Evolutionary conservation across 2,113 vertebrate genomes (phyloP).

Genomic region (Pycnonotus jocosus): DNA sequence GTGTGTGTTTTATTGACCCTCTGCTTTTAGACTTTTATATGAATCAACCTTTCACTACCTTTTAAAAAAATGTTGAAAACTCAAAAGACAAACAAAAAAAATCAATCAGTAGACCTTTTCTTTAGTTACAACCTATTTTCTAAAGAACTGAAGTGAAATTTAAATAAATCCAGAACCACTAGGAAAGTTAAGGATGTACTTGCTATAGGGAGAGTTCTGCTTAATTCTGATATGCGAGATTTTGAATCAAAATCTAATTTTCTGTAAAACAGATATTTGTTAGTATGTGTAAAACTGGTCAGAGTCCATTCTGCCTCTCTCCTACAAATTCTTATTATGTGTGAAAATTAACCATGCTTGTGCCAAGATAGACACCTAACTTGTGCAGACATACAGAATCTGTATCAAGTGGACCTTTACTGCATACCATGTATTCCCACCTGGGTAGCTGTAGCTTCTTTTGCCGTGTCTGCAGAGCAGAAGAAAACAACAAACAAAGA

Average conservation of each 20-base stretch:
- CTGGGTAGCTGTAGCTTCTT: background rate
- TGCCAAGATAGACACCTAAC: background rate
- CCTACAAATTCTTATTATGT: background rate
- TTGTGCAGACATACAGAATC: background rate
- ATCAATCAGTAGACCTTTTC: background rate
- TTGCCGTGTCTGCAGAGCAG: background rate
- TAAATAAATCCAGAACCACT: background rate
- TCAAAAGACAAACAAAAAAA: background rate
- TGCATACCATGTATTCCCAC: background rate
- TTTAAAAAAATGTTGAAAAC: background rate
- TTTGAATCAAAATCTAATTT: background rate
- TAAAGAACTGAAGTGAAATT: background rate
- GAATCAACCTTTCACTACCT: background rate
- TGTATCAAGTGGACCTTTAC: background rate
- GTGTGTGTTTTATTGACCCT: accelerated
- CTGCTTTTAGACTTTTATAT: background rate
- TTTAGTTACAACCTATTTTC: background rate
- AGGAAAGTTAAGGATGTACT: background rate
- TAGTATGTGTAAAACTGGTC: background rate
- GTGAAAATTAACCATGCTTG: background rate
- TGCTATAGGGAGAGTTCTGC: background rate
- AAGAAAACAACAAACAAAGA: background rate
- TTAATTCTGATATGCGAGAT: background rate
- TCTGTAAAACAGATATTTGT: background rate
- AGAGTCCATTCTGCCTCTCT: background rate